Percentiles rank a stretch among this genome's conserved stretches.
These are phyloP conservation scores for Pterocles burchelli DNA, from an alignment of 2,113 vertebrate species.

Conservation along the genomic window DNA sequence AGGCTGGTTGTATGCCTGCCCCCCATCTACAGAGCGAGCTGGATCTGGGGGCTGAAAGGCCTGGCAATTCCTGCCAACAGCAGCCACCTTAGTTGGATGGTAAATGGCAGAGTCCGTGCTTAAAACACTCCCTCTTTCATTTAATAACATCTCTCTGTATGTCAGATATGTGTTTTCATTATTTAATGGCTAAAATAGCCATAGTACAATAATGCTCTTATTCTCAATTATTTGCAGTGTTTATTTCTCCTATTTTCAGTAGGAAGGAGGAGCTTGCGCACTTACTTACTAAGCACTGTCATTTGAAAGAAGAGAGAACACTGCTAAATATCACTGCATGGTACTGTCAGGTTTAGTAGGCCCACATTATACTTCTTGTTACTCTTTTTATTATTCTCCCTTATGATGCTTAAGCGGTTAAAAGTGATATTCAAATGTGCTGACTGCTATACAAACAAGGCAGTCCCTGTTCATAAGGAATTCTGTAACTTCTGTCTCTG, in stretches of 20 bases:
- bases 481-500: constrained; percentile 4
- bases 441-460: not conserved
- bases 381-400: not conserved
- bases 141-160: not conserved
- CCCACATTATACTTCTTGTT: not conserved
- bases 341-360: not conserved
- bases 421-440: not conserved
- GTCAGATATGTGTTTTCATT: not conserved
- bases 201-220: not conserved
- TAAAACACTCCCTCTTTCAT: not conserved
- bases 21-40: not conserved
- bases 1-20: not conserved
- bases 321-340: not conserved
- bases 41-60: not conserved
- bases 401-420: not conserved
- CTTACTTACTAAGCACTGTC: not conserved
- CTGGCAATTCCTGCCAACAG: not conserved
- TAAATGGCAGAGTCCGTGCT: not conserved
- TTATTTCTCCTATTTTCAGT: not conserved
- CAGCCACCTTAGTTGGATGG: not conserved
- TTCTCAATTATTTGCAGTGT: not conserved
- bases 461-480: not conserved
- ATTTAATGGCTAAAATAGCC: not conserved
- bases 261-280: not conserved
- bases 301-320: not conserved